Evolutionary conservation across 2,797 vertebrate genomes (phyloP).

Genomic region (Macropus fuliginosus): DNA sequence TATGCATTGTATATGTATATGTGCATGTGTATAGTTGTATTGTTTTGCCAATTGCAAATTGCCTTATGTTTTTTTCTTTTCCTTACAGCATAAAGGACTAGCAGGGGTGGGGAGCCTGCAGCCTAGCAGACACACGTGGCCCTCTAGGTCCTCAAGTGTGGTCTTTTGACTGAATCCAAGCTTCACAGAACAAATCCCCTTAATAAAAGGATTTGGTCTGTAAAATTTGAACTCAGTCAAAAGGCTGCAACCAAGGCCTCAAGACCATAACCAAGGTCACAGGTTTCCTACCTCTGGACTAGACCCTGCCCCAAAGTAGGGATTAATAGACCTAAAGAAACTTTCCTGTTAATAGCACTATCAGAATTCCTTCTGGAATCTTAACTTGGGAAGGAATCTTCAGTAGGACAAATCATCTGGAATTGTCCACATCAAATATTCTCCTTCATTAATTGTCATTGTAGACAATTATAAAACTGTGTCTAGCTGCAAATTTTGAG

Average conservation of each 20-base stretch:
- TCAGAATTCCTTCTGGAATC: background rate
- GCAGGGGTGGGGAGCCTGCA: too few species aligned
- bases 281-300: background rate
- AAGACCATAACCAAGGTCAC: too few species aligned
- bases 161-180: too few species aligned
- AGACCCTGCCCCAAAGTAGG: background rate
- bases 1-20: background rate
- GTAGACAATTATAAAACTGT: background rate
- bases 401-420: background rate
- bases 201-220: too few species aligned
- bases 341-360: background rate
- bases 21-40: background rate
- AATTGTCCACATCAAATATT: background rate
- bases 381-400: background rate
- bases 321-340: background rate
- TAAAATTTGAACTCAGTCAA: too few species aligned
- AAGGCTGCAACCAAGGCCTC: too few species aligned
- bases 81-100: background rate
- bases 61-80: background rate
- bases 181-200: too few species aligned
- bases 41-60: background rate
- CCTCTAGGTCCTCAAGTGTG: too few species aligned
- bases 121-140: too few species aligned
- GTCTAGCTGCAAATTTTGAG: background rate
- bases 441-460: background rate